Conservation (phyloP, 2,888 invertebrate genomes). For the Monoplex corrugatus region DNA sequence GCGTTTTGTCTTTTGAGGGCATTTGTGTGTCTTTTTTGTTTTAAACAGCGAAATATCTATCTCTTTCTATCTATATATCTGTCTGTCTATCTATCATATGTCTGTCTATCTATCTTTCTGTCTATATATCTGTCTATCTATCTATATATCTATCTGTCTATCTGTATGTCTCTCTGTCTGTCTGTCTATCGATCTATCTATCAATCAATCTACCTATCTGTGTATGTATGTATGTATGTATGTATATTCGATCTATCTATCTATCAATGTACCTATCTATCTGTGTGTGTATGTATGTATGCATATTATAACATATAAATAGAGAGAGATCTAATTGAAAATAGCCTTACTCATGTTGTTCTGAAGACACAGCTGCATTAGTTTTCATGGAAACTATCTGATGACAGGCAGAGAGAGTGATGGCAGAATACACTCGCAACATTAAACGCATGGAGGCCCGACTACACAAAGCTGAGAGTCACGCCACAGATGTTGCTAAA, state of each 20-base stretch:
- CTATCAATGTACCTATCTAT: background rate
- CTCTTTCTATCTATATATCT: no score
- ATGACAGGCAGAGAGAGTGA: conserved; percentile 75
- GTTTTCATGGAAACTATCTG: no score
- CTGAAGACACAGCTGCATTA: no score
- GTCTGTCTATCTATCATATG: background rate
- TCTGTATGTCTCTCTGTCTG: no score
- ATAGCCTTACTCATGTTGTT: background rate
- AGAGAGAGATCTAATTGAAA: background rate
- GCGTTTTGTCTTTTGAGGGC: background rate
- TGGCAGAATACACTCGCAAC: conserved; percentile 76
- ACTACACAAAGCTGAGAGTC: conserved; percentile 74
- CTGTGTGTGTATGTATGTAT: background rate
- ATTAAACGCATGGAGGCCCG: conserved; percentile 77
- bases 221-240: background rate
- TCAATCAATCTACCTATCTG: background rate
- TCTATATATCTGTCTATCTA: no score
- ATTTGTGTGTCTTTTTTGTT: background rate
- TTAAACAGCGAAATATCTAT: no score
- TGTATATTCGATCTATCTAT: background rate
- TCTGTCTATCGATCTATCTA: background rate
- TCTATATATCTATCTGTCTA: background rate
- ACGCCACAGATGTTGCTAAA: conserved; percentile 72
- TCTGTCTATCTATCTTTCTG: background rate
- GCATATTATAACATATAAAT: background rate